Evolutionary conservation across 2,888 invertebrate genomes (phyloP), one percentile per base, ranked within the genome.

Genomic region (Phaedon cochleariae): DNA sequence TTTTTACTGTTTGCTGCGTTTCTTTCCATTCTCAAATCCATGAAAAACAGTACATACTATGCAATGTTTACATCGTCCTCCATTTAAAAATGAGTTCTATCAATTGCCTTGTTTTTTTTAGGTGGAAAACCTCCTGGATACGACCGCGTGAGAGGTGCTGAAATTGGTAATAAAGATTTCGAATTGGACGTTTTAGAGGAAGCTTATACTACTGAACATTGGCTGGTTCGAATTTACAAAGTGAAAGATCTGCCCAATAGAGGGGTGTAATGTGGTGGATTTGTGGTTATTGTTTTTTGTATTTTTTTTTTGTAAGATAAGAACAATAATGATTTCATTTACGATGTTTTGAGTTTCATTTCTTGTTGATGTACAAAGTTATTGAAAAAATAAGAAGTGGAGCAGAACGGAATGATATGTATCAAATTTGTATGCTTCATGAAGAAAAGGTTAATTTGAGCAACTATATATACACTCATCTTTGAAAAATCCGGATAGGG

Each of bases 111-210:
- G n/a, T 26, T 7, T 75, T 66, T 76, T 77, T 48, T 54, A 82
- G 81, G 82, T 89, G 95, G 95, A 41, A 97, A 96, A 76, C 96
- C 97, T 34, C 92, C 97, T 1, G 98, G 98, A 15, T 99, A 94
- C 83, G 98, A 98, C 85, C 89, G 98, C 76, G 98, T 98, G 0
- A 89, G 98, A 61, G 93, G 94, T 75, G 94, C 96, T n/a, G 98
- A 98, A 85, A 98, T 99, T 77, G 98, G 98, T 73, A 96, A 97
- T 85, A 99, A 99, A 85, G 96, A 99, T 84, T 97, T 98, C 85
- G 96, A 97, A 83, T 85, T 99, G 69, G 96, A 97, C 81, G 95
- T 96, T n/a, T 85, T 98, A n/a, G 98, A 99, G 84, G 98, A 99
- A 85, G 98, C 98, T 0, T 98, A 98, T 85, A 99, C 98, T 17